These are phyloP conservation scores for Nowickia ferox DNA, from an alignment of 2,888 invertebrate species.

Conservation along the genomic window DNA sequence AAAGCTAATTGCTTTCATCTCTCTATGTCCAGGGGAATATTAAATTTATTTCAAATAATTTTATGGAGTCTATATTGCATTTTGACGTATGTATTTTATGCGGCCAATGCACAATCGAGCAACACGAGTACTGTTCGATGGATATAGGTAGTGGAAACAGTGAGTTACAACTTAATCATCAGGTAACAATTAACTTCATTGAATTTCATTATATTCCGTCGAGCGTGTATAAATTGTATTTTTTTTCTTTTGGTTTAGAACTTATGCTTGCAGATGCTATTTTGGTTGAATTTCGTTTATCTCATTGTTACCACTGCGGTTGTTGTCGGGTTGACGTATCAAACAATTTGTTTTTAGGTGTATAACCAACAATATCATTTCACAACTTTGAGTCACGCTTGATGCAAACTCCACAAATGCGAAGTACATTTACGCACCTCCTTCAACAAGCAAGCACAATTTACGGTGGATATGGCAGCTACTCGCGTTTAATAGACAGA, in stretches of 20 bases:
- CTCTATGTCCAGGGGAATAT: conserved; percentile 2
- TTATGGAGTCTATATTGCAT: conserved; percentile 65
- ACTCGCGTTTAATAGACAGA: not conserved
- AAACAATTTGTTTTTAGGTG: conserved; percentile 81
- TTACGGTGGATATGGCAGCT: conserved; percentile 4
- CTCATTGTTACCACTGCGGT: conserved; percentile 18
- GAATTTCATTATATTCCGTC: conserved; percentile 36
- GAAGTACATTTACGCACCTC: conserved; percentile 46
- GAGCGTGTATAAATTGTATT: not conserved
- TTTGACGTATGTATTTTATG: conserved; percentile 49
- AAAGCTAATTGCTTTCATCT: conserved; percentile 11
- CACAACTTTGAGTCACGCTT: conserved; percentile 81
- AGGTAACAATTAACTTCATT: conserved; percentile 67
- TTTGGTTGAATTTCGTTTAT: conserved; percentile 28
- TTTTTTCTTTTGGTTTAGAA: not conserved
- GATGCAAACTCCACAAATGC: conserved; percentile 57
- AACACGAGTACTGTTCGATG: not conserved
- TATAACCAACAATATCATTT: conserved; percentile 79
- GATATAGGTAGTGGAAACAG: conserved; percentile 37
- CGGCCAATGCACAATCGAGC: conserved; percentile 4
- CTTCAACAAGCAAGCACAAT: conserved; percentile 34
- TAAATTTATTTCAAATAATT: conserved; percentile 51
- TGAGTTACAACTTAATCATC: conserved; percentile 71
- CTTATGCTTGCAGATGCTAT: conserved; percentile 34
- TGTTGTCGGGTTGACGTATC: conserved; percentile 76